Base-by-base conservation (phyloP, 2,888 invertebrate species). In the Drosophila ezoana region DNA sequence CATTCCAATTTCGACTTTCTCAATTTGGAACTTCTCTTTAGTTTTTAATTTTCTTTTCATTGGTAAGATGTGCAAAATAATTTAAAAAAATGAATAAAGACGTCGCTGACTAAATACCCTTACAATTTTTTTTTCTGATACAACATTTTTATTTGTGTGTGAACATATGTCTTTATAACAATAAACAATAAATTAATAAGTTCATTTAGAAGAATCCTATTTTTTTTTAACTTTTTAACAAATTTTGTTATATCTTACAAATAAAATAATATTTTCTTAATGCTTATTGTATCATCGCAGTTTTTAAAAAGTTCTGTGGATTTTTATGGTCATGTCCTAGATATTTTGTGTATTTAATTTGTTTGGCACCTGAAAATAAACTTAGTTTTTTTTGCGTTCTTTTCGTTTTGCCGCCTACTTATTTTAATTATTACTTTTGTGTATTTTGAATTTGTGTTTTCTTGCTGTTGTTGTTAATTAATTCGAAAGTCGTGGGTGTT, bases 401-500 rank as follows among this genome's bases (percentile, higher is more conserved):
- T 38, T 45, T 37, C 33, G 37, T 20, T 33, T 58, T 47, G 14
- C 9, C 41, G n/a, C 23, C 45, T 44, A 40, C 13, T 40, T 14
- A 11, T 40, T 44, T 51, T 51, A 59, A 54, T 62, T 54, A 43
- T 9, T 45, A 14, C 58, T 28, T 49, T 47, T 47, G 57, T 58
- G 14, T n/a, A 53, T 58, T 33, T 61, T 38, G 16, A 54, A 54
- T 66, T 70, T 53, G 37, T 79, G 41, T 80, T 69, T 72, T 58
- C 41, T 61, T 49, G 37, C 8, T 16, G 40, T 40, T 68, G 52
- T 62, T 63, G 59, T 54, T 60, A 65, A 70, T 78, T 74, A 57
- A 65, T 76, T 64, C 49, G 53, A 87, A 77, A 81, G 81, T 85
- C 77, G 84, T 82, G 84, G 84, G 84, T 82, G 84, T 85, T 87